phyloP scores from a whole-genome alignment of 2,888 invertebrate genomes.

The Alentia gelatinosa region DNA sequence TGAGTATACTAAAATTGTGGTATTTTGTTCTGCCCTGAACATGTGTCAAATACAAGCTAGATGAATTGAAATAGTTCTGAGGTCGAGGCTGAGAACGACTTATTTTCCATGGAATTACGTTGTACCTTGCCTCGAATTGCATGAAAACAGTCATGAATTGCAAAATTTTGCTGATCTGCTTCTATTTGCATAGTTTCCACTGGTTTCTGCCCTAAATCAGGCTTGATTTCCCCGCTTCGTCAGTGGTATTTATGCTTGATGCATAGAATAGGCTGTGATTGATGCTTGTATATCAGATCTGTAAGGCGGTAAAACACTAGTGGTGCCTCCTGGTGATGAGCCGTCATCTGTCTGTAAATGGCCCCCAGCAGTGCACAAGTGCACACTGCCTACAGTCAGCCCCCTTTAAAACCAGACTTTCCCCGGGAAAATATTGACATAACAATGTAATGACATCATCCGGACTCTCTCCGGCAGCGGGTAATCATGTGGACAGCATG shows the following conservation, averaged over 20 bases:
- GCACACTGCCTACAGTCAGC: not conserved
- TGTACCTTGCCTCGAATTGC: no score
- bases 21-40: no score
- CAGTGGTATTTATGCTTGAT: not conserved
- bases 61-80: no score
- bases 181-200: not conserved
- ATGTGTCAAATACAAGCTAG: no score
- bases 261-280: not conserved
- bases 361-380: not conserved
- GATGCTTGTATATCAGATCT: not conserved
- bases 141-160: not conserved
- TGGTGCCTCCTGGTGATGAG: not conserved
- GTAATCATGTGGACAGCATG: not conserved
- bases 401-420: not conserved
- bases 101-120: no score
- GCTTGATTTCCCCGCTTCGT: not conserved
- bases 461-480: not conserved
- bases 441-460: conserved; percentile 26
- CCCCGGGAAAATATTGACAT: conserved; percentile 9
- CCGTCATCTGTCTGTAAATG: conserved; percentile 11
- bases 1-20: no score
- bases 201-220: not conserved
- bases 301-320: not conserved
- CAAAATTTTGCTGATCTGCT: not conserved
- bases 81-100: no score